These are phyloP conservation scores for Cheilosia pagana DNA, from an alignment of 2,888 invertebrate species.

Conservation along the genomic window DNA sequence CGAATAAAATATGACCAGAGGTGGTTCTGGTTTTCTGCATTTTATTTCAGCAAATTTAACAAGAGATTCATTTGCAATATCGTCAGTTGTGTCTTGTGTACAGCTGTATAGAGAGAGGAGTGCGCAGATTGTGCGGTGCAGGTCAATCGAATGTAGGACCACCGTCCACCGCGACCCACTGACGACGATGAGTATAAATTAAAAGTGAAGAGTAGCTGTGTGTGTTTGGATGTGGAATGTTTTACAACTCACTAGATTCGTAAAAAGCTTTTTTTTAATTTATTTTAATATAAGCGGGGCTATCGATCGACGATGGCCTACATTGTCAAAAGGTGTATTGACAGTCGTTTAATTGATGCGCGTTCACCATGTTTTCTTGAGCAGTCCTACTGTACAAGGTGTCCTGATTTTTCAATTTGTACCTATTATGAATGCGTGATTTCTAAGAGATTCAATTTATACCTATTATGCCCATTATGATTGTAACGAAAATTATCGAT, in stretches of 20 bases:
- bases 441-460: no score
- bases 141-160: background rate
- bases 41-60: conserved; percentile 65
- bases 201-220: conserved; percentile 19
- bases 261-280: conserved; percentile 49
- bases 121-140: background rate
- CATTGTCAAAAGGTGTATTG: conserved; percentile 49
- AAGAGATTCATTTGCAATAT: conserved; percentile 47
- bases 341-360: conserved; percentile 64
- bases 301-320: conserved; percentile 51
- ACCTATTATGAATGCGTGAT: background rate
- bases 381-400: conserved; percentile 9
- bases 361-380: background rate
- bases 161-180: background rate
- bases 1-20: conserved; percentile 20
- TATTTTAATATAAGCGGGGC: conserved; percentile 43
- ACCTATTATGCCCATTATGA: no score
- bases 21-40: conserved; percentile 37
- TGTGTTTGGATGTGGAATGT: conserved; percentile 12
- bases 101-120: background rate
- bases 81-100: background rate
- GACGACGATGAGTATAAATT: conserved; percentile 40
- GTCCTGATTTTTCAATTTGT: conserved; percentile 60
- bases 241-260: conserved; percentile 14
- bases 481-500: no score